These are phyloP conservation scores for Sebastes diaconus DNA, from an alignment of 2,797 vertebrate genomes.

Conservation along the genomic window DNA sequence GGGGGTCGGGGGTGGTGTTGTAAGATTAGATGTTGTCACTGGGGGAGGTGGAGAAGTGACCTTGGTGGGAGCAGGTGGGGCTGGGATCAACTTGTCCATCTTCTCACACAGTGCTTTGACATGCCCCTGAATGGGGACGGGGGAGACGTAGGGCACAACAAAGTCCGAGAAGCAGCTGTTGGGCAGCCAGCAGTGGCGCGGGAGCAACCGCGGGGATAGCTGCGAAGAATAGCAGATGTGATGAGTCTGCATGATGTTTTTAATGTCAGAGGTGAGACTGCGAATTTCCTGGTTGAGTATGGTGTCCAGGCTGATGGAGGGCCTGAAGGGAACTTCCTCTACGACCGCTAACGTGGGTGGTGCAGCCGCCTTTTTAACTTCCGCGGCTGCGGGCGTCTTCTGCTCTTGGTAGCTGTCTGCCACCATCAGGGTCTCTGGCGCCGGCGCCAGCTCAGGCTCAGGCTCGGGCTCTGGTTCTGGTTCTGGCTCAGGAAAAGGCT, in stretches of 20 bases:
- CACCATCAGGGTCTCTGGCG: neutral
- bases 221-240: slow-evolving; percentile 85
- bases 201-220: slow-evolving; percentile 77
- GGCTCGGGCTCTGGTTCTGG: slow-evolving; percentile 49
- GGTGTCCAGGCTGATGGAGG: slow-evolving; percentile 83
- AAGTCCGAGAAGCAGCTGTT: slow-evolving; percentile 87
- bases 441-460: slow-evolving; percentile 1
- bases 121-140: slow-evolving; percentile 86
- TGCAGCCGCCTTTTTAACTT: slow-evolving; percentile 39
- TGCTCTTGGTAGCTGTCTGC: slow-evolving; percentile 36
- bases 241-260: slow-evolving; percentile 88
- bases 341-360: slow-evolving; percentile 16
- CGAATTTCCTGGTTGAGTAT: slow-evolving; percentile 90
- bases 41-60: slow-evolving; percentile 47
- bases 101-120: slow-evolving; percentile 88
- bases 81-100: slow-evolving; percentile 85
- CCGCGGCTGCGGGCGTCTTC: slow-evolving; percentile 32
- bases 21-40: slow-evolving; percentile 41
- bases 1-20: slow-evolving; percentile 28
- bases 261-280: slow-evolving; percentile 89
- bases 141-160: slow-evolving; percentile 82
- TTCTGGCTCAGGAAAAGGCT: slow-evolving; percentile 50
- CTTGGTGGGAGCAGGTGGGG: slow-evolving; percentile 45
- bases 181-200: slow-evolving; percentile 71
- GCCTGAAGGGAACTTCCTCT: slow-evolving; percentile 56